A percentile compares a stretch with the other conserved stretches of the same genome.
Conservation (phyloP, 2,113 vertebrate species). For the Ivindomyrus marchei region DNA sequence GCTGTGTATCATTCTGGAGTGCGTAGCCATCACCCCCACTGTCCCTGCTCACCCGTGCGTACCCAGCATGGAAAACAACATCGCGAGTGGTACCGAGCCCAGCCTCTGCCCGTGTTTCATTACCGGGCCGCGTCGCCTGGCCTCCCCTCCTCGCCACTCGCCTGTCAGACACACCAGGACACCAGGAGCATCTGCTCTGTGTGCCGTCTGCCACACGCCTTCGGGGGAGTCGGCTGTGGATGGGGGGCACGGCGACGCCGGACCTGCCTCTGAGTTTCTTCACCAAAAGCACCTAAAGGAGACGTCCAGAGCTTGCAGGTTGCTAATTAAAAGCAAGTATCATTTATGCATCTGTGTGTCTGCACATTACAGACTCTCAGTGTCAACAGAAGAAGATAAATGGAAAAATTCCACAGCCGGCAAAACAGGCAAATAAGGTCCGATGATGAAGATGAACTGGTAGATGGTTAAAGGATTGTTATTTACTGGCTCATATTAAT, state of each 20-base stretch:
- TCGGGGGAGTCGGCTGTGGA: not conserved
- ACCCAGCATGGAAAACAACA: not conserved
- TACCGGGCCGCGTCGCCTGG: not conserved
- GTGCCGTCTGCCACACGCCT: not conserved
- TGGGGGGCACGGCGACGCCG: not conserved
- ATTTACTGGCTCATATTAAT: not conserved
- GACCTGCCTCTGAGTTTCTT: not conserved
- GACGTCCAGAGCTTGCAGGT: not conserved
- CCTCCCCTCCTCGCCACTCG: not conserved
- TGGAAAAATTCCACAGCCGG: not conserved
- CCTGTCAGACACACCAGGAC: not conserved
- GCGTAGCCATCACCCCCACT: not conserved
- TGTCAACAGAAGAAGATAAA: not conserved
- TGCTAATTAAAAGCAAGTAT: not conserved
- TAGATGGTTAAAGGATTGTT: not conserved
- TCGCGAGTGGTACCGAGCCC: not conserved
- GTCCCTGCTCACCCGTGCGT: not conserved
- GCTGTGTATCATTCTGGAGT: not conserved
- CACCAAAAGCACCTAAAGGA: not conserved
- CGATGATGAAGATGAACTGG: not conserved
- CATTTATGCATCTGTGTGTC: not conserved
- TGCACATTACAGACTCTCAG: not conserved
- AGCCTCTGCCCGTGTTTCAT: not conserved
- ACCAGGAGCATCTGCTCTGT: not conserved
- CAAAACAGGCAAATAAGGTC: not conserved